A percentile compares a stretch with the other conserved stretches of the same genome.
These are phyloP conservation scores for Megaceryle maxima DNA, from an alignment of 2,113 vertebrate species.

Conservation along the genomic window DNA sequence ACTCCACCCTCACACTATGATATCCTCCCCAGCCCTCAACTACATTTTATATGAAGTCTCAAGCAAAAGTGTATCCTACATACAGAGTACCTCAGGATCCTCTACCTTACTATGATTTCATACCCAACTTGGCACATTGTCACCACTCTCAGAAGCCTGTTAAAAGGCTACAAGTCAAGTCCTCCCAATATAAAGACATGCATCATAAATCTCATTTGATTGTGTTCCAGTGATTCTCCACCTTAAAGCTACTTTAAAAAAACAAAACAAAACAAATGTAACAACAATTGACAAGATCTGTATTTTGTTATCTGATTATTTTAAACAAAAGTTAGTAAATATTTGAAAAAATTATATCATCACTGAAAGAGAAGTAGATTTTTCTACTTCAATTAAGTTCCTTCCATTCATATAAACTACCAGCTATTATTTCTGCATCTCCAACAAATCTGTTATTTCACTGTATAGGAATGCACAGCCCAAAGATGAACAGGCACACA, in stretches of 20 bases:
- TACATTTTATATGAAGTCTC: neutral
- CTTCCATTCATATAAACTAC: neutral
- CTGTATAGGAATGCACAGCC: neutral
- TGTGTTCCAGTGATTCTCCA: neutral
- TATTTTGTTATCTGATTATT: neutral
- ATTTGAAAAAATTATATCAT: neutral
- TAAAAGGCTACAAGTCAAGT: constrained; percentile 11
- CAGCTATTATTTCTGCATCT: neutral
- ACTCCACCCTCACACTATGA: neutral
- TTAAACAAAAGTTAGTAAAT: neutral
- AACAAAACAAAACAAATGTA: too few relatives aligned
- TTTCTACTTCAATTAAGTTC: neutral
- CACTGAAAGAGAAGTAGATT: neutral
- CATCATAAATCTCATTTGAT: neutral
- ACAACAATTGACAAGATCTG: neutral
- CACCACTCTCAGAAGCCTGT: constrained; percentile 78
- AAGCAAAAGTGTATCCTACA: neutral
- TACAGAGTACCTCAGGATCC: constrained; percentile 77
- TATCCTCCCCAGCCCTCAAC: neutral
- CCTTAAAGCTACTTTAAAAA: neutral
- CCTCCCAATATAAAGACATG: neutral
- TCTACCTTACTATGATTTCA: constrained; percentile 74
- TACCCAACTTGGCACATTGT: constrained; percentile 78
- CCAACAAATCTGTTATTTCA: neutral
- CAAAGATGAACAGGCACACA: neutral